A percentile compares a stretch with the other conserved stretches of the same genome.
These are phyloP conservation scores for Clavelina lepadiformis DNA, from an alignment of 23 tunicate genomes.

Conservation along the genomic window DNA sequence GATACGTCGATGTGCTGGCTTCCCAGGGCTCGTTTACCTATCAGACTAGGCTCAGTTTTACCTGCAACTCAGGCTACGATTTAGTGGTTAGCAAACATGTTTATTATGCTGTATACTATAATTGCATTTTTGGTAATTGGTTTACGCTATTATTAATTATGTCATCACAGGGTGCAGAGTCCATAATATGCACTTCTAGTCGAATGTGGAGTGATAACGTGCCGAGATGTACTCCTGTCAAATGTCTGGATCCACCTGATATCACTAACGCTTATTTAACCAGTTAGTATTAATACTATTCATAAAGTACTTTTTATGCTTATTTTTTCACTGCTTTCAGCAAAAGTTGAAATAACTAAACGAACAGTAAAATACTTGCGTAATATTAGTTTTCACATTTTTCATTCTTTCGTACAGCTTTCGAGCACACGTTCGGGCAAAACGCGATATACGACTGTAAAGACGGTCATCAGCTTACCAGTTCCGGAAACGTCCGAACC, in stretches of 20 bases:
- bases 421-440: conserved; percentile 7
- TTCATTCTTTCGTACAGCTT: conserved; percentile 5
- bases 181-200: conserved; percentile 30
- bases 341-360: no score
- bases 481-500: conserved; percentile 6
- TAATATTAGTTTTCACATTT: background rate
- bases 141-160: background rate
- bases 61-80: conserved; percentile 26
- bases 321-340: no score
- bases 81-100: conserved; percentile 7
- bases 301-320: no score
- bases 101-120: background rate
- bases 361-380: no score
- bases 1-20: background rate
- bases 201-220: conserved; percentile 36
- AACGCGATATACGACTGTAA: conserved; percentile 25
- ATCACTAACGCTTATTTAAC: conserved; percentile 31
- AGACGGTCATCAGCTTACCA: conserved; percentile 16
- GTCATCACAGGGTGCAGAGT: conserved; percentile 7
- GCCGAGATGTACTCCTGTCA: conserved; percentile 41
- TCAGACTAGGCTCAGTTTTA: conserved; percentile 24
- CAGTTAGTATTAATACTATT: no score
- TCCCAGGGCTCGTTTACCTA: background rate
- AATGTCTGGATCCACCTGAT: conserved; percentile 37
- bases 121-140: background rate